Percentiles rank a stretch among this genome's conserved stretches.
Evolutionary conservation across 2,888 invertebrate species (phyloP).

Genomic region (Hemithea aestivaria): DNA sequence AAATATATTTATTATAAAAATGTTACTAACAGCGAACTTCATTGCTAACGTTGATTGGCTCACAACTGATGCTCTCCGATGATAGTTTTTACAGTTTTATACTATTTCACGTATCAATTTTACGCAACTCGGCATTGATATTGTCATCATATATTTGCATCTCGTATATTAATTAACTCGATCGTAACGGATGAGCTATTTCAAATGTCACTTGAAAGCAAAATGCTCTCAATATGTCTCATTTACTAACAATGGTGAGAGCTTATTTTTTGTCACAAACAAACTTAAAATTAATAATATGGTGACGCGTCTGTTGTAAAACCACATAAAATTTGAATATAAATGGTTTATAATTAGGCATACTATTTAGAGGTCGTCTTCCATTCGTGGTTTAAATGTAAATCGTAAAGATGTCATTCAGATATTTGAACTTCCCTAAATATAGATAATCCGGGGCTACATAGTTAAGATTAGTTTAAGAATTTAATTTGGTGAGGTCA

Average conservation of each 20-base stretch:
- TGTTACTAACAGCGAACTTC: slow-evolving; percentile 51
- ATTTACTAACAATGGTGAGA: too few species aligned
- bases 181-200: slow-evolving; percentile 25
- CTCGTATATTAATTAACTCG: slow-evolving; percentile 40
- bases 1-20: slow-evolving; percentile 1
- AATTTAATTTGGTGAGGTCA: too few species aligned
- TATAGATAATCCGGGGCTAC: too few species aligned
- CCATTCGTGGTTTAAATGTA: not conserved
- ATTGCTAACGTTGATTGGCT: slow-evolving; percentile 39
- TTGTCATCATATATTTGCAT: slow-evolving; percentile 43
- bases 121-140: slow-evolving; percentile 55
- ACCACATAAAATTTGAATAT: slow-evolving; percentile 4
- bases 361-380: not conserved
- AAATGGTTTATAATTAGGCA: slow-evolving; percentile 5
- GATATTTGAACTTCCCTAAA: too few species aligned
- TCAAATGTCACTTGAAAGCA: slow-evolving; percentile 22
- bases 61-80: slow-evolving; percentile 37
- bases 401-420: not conserved
- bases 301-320: slow-evolving; percentile 4
- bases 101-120: slow-evolving; percentile 36
- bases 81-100: slow-evolving; percentile 42
- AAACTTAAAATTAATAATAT: slow-evolving; percentile 1
- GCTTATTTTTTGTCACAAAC: slow-evolving; percentile 11
- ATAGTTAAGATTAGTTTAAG: too few species aligned
- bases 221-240: too few species aligned